Conservation (phyloP, 1,140 invertebrate species). For the Drosophila azteca region DNA sequence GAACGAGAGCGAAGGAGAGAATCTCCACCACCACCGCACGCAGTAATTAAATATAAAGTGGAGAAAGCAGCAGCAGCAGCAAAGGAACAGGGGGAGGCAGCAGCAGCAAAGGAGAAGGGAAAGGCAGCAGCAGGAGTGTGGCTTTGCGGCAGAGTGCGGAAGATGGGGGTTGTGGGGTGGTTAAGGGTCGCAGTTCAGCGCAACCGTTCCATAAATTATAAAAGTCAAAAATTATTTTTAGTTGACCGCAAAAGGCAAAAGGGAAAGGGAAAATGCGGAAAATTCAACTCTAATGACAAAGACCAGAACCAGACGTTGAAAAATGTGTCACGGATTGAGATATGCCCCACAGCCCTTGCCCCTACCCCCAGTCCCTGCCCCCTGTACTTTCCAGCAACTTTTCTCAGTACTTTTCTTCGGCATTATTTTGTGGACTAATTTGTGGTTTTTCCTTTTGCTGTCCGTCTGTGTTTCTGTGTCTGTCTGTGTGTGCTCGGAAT, state of each 20-base stretch:
- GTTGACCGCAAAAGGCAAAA: slow-evolving; percentile 46
- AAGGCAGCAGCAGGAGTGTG: no score
- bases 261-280: background rate
- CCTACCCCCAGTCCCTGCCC: background rate
- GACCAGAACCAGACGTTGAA: slow-evolving; percentile 52
- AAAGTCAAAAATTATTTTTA: slow-evolving; percentile 57
- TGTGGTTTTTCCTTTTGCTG: slow-evolving; percentile 65
- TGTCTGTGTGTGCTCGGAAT: slow-evolving; percentile 44
- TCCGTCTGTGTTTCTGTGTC: no score
- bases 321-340: slow-evolving; percentile 69
- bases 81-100: no score
- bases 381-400: slow-evolving; percentile 5
- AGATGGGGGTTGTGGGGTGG: no score
- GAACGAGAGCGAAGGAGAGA: slow-evolving; percentile 31
- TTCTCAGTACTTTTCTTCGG: slow-evolving; percentile 41
- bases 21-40: slow-evolving; percentile 30
- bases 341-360: background rate
- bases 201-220: slow-evolving; percentile 59
- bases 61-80: background rate
- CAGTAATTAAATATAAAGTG: slow-evolving; percentile 73
- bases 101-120: no score
- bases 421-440: slow-evolving; percentile 60
- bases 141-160: no score
- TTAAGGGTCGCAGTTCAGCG: slow-evolving; percentile 9
- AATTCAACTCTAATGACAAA: slow-evolving; percentile 47